A percentile compares a stretch with the other conserved stretches of the same genome.
Evolutionary conservation across 2,113 vertebrate species (phyloP).

Genomic region (Gallinago paraguaiae): DNA sequence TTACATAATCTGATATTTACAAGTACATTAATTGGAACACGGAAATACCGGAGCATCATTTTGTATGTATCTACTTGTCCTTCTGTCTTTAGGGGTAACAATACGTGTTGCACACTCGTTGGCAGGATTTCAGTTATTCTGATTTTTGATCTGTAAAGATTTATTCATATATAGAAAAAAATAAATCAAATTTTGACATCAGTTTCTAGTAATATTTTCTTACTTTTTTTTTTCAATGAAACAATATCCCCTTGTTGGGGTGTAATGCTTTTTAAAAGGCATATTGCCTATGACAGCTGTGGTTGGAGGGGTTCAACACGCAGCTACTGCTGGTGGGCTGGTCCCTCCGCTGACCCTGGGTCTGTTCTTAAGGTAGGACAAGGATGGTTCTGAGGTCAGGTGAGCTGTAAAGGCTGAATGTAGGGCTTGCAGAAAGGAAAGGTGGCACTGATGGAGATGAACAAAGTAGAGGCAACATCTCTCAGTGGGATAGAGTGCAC

Average conservation of each 20-base stretch:
- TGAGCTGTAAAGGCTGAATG: too few relatives aligned
- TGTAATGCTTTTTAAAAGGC: too few relatives aligned
- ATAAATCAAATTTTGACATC: neutral
- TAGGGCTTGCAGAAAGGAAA: too few relatives aligned
- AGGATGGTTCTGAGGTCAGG: too few relatives aligned
- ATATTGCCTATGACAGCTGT: too few relatives aligned
- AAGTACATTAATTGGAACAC: neutral
- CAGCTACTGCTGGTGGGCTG: too few relatives aligned
- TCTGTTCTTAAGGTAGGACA: too few relatives aligned
- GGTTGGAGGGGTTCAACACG: too few relatives aligned
- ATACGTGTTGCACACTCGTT: neutral
- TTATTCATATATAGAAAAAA: neutral
- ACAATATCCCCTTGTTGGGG: too few relatives aligned
- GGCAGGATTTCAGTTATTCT: neutral
- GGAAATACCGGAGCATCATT: neutral
- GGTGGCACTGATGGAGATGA: neutral
- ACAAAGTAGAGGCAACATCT: neutral
- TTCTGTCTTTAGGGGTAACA: neutral
- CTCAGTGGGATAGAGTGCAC: neutral
- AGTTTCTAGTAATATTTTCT: too few relatives aligned
- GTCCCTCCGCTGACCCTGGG: too few relatives aligned
- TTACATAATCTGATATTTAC: slow-evolving; percentile 4
- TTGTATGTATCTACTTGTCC: neutral
- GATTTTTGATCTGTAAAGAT: neutral
- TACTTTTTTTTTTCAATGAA: too few relatives aligned